phyloP scores from a whole-genome alignment of 1,140 invertebrate species.

The Drosophila simulans region DNA sequence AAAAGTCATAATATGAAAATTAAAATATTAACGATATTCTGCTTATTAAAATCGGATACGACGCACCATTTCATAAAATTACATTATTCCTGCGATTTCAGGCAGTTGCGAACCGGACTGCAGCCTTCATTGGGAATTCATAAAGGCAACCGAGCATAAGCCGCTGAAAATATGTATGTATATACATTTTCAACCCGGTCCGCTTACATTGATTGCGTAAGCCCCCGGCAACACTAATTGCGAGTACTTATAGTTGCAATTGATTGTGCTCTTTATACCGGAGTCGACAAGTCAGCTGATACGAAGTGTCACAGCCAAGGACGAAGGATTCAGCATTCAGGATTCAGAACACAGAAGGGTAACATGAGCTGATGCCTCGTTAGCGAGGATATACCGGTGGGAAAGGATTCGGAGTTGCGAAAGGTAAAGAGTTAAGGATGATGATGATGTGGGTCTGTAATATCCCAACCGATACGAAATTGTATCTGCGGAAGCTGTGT shows the following conservation, averaged over 20 bases:
- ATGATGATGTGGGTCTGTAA: constrained; percentile 25
- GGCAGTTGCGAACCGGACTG: constrained; percentile 2
- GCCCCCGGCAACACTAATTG: constrained; percentile 32
- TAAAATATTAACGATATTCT: background rate
- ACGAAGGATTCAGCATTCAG: background rate
- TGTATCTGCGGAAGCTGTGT: constrained; percentile 23
- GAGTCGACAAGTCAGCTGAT: constrained; percentile 18
- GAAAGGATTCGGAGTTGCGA: background rate
- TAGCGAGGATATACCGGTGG: constrained; percentile 19
- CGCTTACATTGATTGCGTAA: constrained; percentile 37
- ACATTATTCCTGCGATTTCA: constrained; percentile 1
- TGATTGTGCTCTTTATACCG: constrained; percentile 39
- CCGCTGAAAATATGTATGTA: constrained; percentile 2
- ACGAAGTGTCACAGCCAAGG: constrained; percentile 19
- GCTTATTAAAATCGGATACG: background rate
- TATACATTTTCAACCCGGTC: constrained; percentile 18
- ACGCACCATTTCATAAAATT: background rate
- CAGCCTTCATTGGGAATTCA: constrained; percentile 32
- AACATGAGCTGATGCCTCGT: constrained; percentile 59
- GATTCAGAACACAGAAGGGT: constrained; percentile 6
- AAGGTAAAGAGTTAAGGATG: constrained; percentile 20
- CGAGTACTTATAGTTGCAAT: constrained; percentile 48
- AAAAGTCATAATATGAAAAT: background rate
- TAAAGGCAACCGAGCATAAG: constrained; percentile 16
- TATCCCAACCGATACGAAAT: constrained; percentile 52